Percentiles rank a stretch among this genome's conserved stretches.
Conservation (phyloP, 2,888 invertebrate species). For the Nycteola revayana region DNA sequence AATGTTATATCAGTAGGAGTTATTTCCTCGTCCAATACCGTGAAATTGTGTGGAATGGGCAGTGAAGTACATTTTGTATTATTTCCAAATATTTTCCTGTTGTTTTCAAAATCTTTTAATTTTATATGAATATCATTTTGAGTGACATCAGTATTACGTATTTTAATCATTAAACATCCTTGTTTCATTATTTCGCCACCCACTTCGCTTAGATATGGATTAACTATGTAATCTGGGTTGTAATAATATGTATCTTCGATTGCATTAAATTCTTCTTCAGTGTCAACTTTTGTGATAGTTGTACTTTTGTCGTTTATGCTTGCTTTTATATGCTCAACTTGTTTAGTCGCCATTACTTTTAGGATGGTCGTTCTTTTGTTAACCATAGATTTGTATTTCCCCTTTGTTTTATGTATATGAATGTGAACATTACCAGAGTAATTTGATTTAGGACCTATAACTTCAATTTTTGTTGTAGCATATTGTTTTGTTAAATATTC, state of each 20-base stretch:
- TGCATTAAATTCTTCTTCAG: constrained; percentile 47
- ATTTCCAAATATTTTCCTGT: constrained; percentile 40
- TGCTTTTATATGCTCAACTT: constrained; percentile 47
- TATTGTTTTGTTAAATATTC: constrained; percentile 50
- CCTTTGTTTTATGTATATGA: constrained; percentile 53
- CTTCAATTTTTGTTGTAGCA: constrained; percentile 51
- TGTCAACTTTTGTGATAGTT: constrained; percentile 41
- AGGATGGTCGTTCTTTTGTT: constrained; percentile 55
- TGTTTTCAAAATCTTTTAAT: constrained; percentile 49
- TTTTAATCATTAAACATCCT: constrained; percentile 57
- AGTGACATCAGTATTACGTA: constrained; percentile 52
- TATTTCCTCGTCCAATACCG: constrained; percentile 33
- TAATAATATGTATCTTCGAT: constrained; percentile 54
- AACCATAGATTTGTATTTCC: constrained; percentile 53
- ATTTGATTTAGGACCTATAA: constrained; percentile 45
- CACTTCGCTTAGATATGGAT: constrained; percentile 51
- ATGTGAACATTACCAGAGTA: constrained; percentile 47
- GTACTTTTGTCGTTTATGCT: constrained; percentile 49
- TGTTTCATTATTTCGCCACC: constrained; percentile 37
- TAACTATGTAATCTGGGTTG: constrained; percentile 49
- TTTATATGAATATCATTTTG: constrained; percentile 54
- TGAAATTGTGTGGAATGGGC: constrained; percentile 40
- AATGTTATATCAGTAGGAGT: constrained; percentile 47
- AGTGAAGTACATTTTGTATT: constrained; percentile 28
- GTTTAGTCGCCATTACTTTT: constrained; percentile 53